A percentile compares a stretch with the other conserved stretches of the same genome.
Evolutionary conservation across 2,797 vertebrate genomes (phyloP).

Genomic region (Danio albolineatus): DNA sequence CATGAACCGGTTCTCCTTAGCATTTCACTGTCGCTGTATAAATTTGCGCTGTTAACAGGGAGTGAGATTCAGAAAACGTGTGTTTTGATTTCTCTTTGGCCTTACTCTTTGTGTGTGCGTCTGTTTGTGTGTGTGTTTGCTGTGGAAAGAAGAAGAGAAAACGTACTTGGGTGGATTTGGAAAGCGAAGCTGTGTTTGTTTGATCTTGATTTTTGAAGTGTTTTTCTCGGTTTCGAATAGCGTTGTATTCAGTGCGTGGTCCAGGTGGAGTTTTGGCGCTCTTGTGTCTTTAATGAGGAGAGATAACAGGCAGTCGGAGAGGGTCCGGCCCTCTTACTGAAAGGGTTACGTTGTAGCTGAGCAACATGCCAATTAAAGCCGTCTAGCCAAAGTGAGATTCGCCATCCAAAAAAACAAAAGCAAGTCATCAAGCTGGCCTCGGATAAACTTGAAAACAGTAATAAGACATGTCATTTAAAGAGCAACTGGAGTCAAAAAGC

Average conservation of each 20-base stretch:
- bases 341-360: constrained; percentile 39
- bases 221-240: neutral
- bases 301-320: constrained; percentile 8
- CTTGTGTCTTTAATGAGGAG: constrained; percentile 37
- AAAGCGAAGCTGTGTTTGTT: neutral
- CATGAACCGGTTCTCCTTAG: constrained; percentile 33
- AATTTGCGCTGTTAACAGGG: neutral
- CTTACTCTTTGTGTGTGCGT: neutral
- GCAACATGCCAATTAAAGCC: constrained; percentile 44
- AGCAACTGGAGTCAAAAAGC: neutral
- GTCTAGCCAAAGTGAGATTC: constrained; percentile 30
- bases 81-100: constrained; percentile 23
- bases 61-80: constrained; percentile 4
- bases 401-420: constrained; percentile 7
- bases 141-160: neutral
- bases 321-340: constrained; percentile 13
- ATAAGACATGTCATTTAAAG: neutral
- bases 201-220: neutral
- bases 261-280: constrained; percentile 11
- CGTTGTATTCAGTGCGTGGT: constrained; percentile 1
- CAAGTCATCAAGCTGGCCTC: constrained; percentile 19
- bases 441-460: constrained; percentile 34
- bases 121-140: constrained; percentile 1
- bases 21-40: constrained; percentile 24
- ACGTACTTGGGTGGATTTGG: neutral